Percentiles rank a stretch among this genome's conserved stretches.
Evolutionary conservation across 2,113 vertebrate genomes (phyloP).

Genomic region (Neolamprologus modestus): DNA sequence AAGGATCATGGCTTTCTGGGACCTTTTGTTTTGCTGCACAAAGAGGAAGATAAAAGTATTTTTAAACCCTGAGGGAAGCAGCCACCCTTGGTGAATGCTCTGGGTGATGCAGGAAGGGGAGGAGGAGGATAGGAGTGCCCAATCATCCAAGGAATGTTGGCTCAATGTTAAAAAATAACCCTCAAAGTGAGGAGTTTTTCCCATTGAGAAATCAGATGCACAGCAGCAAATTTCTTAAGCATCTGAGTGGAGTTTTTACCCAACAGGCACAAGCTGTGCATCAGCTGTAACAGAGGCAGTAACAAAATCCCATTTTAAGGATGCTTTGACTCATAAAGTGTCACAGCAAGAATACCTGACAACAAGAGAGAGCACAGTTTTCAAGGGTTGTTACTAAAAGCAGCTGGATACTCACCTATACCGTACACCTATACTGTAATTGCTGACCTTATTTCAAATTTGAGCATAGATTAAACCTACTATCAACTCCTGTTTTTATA

Average conservation of each 20-base stretch:
- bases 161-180: conserved; percentile 16
- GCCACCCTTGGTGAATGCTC: neutral
- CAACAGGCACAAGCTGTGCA: neutral
- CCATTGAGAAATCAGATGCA: neutral
- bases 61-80: neutral
- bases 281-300: neutral
- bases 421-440: neutral
- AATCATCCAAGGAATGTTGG: conserved; percentile 48
- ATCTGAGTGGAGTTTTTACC: neutral
- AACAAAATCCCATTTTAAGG: neutral
- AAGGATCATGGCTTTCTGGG: neutral
- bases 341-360: neutral
- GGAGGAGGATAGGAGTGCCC: neutral
- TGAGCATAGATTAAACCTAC: neutral
- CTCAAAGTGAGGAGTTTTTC: neutral
- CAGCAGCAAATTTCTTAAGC: neutral
- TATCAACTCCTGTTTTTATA: neutral
- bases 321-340: neutral
- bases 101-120: neutral
- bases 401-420: neutral
- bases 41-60: neutral
- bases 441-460: neutral
- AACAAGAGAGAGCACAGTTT: neutral
- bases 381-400: neutral
- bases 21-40: neutral